Base-by-base conservation (phyloP, 2,888 invertebrate genomes). In the Protophormia terraenovae region DNA sequence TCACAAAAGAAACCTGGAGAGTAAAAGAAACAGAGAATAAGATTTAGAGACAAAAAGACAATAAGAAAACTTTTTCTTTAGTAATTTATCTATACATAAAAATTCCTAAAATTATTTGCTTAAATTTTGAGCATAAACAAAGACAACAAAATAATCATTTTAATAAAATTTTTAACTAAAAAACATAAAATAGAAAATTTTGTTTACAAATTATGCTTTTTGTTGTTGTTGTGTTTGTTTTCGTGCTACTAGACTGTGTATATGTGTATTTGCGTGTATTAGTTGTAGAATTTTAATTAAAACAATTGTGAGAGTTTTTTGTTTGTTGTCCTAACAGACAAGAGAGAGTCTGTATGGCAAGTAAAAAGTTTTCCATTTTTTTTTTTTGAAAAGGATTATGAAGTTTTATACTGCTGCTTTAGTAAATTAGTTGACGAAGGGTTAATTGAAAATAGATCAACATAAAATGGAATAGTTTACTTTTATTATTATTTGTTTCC, bases 381-480 rank as follows among this genome's bases (percentile, higher is more conserved):
- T 24, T 32, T 50, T 24, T 67, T n/a, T n/a, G n/a, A n/a, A n/a
- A 22, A 55, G 41, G 45, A 72, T 72, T 79, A 64, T 24, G 35
- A 72, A 79, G 22, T 64, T 64, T 55, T 45, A 79, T 53, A 14
- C 24, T 41, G 29, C 14, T 27, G 45, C 45, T 64, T 72, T 45
- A 64, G 41, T 53, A 79, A 64, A 72, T 71, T 45, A 47, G 1
- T 32, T 55, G 55, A 41, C 32, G 32, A 55, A 22, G 27, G 80
- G 53, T 73, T 80, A 80, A 80, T 80, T 73, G 72, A 80, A 80
- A 80, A 55, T 5, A 32, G 41, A 73, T 80, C 32, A 45, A 80
- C 64, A 27, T 35, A 8, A 3, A 29, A 50, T 27, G 27, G 35
- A 62, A 53, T 16, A 53, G 50, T 79, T 69, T 75, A 29, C 14